These are phyloP conservation scores for Drosophila dunni DNA, from an alignment of 1,140 invertebrate species.

Conservation along the genomic window DNA sequence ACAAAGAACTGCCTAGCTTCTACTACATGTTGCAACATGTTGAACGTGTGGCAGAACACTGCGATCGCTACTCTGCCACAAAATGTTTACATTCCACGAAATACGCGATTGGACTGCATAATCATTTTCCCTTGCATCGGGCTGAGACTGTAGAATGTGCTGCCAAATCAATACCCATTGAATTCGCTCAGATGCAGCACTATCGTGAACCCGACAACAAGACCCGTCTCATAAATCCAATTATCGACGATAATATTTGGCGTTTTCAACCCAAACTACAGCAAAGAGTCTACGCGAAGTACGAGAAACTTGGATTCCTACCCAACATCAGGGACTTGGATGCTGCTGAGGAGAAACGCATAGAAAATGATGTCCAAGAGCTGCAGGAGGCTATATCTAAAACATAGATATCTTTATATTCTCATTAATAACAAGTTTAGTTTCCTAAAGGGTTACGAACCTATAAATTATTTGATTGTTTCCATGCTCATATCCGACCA, in stretches of 20 bases:
- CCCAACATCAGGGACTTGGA: constrained; percentile 42
- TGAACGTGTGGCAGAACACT: constrained; percentile 59
- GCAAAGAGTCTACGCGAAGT: constrained; percentile 41
- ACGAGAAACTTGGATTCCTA: constrained; percentile 55
- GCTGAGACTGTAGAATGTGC: constrained; percentile 43
- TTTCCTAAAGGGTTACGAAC: no score
- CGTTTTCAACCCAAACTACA: constrained; percentile 64
- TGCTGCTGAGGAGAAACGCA: constrained; percentile 20
- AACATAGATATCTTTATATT: constrained; percentile 14
- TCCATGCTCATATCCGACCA: no score
- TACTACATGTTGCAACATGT: constrained; percentile 81
- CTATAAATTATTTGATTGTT: no score
- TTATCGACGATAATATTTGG: constrained; percentile 70
- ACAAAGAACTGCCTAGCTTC: constrained; percentile 55
- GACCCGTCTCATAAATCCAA: constrained; percentile 55
- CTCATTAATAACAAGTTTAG: no score
- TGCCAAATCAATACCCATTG: constrained; percentile 59
- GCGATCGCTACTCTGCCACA: constrained; percentile 46
- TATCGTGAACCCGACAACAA: constrained; percentile 69
- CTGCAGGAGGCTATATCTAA: constrained; percentile 44
- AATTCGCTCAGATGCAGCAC: constrained; percentile 68
- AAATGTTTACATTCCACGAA: constrained; percentile 70
- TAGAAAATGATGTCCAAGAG: constrained; percentile 37
- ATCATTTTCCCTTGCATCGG: constrained; percentile 62
- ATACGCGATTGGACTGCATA: constrained; percentile 58